Conservation (phyloP, 2,888 invertebrate genomes). For the Calameuta pallipes region DNA sequence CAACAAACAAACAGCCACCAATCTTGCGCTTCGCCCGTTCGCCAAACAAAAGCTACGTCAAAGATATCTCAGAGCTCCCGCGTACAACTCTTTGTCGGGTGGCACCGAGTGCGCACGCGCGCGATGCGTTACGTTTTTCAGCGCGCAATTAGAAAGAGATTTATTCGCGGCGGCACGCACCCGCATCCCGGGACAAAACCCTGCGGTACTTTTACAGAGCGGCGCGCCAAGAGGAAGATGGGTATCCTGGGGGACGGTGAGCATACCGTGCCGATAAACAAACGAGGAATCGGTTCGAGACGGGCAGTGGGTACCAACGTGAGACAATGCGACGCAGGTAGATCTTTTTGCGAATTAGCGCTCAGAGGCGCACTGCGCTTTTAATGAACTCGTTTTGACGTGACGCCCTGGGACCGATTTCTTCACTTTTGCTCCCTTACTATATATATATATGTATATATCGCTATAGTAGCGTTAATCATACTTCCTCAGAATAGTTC, state of each 20-base stretch:
- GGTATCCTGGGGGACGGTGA: conserved; percentile 7
- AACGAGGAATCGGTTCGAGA: conserved; percentile 17
- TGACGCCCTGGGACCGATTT: conserved; percentile 39
- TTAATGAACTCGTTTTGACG: conserved; percentile 62
- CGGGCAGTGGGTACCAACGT: conserved; percentile 27
- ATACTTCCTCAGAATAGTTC: too few relatives aligned
- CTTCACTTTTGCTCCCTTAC: conserved; percentile 9
- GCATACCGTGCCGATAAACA: conserved; percentile 22
- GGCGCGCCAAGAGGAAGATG: conserved; percentile 17
- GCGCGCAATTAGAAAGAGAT: conserved; percentile 62
- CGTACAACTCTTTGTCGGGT: conserved; percentile 52
- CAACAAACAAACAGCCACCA: too few relatives aligned
- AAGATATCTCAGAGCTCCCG: too few relatives aligned
- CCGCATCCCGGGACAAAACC: conserved; percentile 14
- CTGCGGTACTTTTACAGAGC: neutral
- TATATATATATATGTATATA: conserved; percentile 9
- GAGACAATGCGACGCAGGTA: conserved; percentile 40
- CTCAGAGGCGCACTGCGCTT: conserved; percentile 39
- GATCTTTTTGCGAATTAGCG: conserved; percentile 28
- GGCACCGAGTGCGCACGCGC: conserved; percentile 39
- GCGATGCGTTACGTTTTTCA: conserved; percentile 47
- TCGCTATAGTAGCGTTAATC: too few relatives aligned
- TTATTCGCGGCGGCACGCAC: conserved; percentile 55
- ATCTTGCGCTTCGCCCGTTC: too few relatives aligned
- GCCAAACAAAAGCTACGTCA: too few relatives aligned